Conservation (phyloP, 1,140 invertebrate genomes). For the Tetramorium alpestre region DNA sequence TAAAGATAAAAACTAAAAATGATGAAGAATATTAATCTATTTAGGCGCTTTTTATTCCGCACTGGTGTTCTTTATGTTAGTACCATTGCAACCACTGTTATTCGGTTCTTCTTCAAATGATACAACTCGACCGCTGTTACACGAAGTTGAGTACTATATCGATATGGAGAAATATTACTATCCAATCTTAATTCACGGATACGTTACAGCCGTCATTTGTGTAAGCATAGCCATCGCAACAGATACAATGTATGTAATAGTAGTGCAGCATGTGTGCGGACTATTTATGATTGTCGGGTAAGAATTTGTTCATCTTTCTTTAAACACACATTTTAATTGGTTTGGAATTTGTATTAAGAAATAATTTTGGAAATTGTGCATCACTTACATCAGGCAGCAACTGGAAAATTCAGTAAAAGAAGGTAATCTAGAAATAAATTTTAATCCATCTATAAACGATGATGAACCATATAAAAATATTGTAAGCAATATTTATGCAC, state of each 20-base stretch:
- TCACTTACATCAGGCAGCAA: conserved; percentile 21
- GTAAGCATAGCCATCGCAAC: conserved; percentile 34
- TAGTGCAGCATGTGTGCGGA: conserved; percentile 51
- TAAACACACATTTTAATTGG: neutral
- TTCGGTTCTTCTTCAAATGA: conserved; percentile 24
- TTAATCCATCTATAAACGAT: neutral
- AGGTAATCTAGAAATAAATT: conserved; percentile 10
- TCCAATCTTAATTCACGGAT: conserved; percentile 50
- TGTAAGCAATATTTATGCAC: conserved; percentile 26
- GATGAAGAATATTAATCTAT: neutral
- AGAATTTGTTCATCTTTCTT: neutral
- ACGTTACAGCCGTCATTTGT: conserved; percentile 25
- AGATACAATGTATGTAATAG: conserved; percentile 53
- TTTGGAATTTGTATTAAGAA: neutral
- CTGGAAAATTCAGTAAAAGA: conserved; percentile 19
- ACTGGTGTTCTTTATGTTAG: conserved; percentile 40
- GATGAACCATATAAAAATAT: conserved; percentile 50
- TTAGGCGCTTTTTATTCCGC: conserved; percentile 37
- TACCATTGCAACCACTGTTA: conserved; percentile 38
- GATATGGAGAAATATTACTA: conserved; percentile 53
- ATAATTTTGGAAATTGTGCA: neutral
- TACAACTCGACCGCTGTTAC: conserved; percentile 36
- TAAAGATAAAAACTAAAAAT: neutral
- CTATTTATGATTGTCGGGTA: conserved; percentile 47
- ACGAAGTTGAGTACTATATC: conserved; percentile 52